Percentiles rank a stretch among this genome's conserved stretches.
phyloP scores from a whole-genome alignment of 1,140 invertebrate species.

The Bombus fervidus region DNA sequence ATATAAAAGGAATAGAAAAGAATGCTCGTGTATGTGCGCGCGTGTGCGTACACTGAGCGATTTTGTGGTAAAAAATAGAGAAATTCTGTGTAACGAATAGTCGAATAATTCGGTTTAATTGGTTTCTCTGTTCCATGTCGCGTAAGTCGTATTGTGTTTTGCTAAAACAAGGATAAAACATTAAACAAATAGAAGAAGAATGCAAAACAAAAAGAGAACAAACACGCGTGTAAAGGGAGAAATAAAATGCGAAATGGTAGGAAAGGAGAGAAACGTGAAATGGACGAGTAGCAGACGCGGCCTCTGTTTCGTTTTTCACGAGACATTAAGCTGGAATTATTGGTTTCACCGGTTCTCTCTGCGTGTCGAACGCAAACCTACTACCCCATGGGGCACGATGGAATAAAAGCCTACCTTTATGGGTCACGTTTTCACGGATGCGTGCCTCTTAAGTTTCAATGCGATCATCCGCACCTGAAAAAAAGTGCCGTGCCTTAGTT shows the following conservation, averaged over 20 bases:
- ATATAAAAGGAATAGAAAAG: too few relatives aligned
- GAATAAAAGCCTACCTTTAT: conserved; percentile 37
- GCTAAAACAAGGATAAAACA: neutral
- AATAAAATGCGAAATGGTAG: neutral
- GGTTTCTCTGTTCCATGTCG: conserved; percentile 17
- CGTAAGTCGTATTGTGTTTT: conserved; percentile 2
- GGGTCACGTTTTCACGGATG: conserved; percentile 37
- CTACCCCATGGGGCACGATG: neutral
- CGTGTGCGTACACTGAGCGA: neutral
- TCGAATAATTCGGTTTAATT: conserved; percentile 29
- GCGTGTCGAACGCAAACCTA: conserved; percentile 30
- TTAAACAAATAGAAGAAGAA: neutral
- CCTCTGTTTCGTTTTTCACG: conserved; percentile 38
- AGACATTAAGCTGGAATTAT: conserved; percentile 44
- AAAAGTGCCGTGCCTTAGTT: conserved; percentile 5
- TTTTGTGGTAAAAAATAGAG: neutral
- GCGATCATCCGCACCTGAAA: conserved; percentile 17
- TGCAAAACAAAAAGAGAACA: neutral
- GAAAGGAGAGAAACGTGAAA: neutral
- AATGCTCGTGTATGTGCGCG: too few relatives aligned
- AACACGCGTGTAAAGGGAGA: neutral
- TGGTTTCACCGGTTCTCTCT: conserved; percentile 33
- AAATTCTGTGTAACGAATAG: neutral
- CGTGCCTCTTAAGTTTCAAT: conserved; percentile 15
- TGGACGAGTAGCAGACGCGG: conserved; percentile 15